A percentile compares a stretch with the other conserved stretches of the same genome.
Conservation (phyloP, 2,888 invertebrate genomes). For the Standfussiana lucernea region DNA sequence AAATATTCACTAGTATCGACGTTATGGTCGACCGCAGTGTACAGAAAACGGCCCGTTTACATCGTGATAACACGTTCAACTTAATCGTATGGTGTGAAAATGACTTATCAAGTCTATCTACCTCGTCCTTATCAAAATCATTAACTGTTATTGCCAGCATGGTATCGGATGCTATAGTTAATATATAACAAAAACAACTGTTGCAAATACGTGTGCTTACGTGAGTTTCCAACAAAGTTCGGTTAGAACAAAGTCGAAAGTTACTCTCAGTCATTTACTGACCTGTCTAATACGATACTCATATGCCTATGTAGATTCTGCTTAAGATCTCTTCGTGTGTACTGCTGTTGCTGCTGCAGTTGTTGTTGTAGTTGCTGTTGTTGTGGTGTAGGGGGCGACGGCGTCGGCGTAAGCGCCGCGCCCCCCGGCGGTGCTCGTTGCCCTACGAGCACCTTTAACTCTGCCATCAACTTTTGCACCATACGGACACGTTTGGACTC, state of each 20-base stretch:
- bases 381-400: constrained; percentile 76
- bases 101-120: constrained; percentile 67
- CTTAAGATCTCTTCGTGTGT: constrained; percentile 87
- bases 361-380: constrained; percentile 71
- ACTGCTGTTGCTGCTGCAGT: constrained; percentile 72
- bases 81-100: constrained; percentile 67
- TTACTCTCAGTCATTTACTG: constrained; percentile 71
- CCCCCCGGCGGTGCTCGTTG: constrained; percentile 86
- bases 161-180: constrained; percentile 54
- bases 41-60: constrained; percentile 64
- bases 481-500: constrained; percentile 87
- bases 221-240: constrained; percentile 38
- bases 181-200: constrained; percentile 39
- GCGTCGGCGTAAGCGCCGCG: constrained; percentile 69
- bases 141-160: constrained; percentile 65
- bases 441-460: constrained; percentile 89
- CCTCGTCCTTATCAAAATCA: constrained; percentile 62
- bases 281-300: constrained; percentile 90
- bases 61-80: constrained; percentile 66
- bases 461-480: constrained; percentile 90
- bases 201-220: constrained; percentile 37
- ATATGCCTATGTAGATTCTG: constrained; percentile 89
- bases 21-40: constrained; percentile 58
- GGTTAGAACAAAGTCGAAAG: constrained; percentile 35
- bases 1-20: constrained; percentile 69